A percentile compares a stretch with the other conserved stretches of the same genome.
Evolutionary conservation across 2,888 invertebrate species (phyloP).

Genomic region (Tricholauxania praeusta): DNA sequence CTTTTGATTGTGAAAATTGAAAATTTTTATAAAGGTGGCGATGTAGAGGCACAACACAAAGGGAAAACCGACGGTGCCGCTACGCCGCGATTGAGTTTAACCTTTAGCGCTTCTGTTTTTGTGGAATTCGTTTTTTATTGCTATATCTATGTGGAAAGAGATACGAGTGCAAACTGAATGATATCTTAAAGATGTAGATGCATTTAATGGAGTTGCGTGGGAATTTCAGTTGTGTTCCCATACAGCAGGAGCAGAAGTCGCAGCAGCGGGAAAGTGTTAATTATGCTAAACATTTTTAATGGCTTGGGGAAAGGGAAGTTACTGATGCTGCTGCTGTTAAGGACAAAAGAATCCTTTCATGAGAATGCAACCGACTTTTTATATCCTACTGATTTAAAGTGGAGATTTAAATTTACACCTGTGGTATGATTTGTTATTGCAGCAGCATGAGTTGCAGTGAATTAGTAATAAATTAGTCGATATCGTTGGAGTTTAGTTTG

Average conservation of each 20-base stretch:
- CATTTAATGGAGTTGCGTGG: conserved; percentile 12
- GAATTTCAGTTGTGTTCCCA: background rate
- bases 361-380: no score
- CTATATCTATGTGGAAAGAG: background rate
- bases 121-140: conserved; percentile 11
- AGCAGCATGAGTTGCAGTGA: no score
- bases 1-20: conserved; percentile 47
- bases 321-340: background rate
- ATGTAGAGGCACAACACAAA: no score
- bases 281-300: background rate
- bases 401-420: no score
- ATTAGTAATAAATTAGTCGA: no score
- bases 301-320: background rate
- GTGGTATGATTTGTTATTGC: no score
- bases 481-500: background rate
- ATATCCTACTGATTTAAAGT: no score
- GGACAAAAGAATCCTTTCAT: background rate
- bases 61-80: background rate
- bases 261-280: conserved; percentile 8
- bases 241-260: background rate
- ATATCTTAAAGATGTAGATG: background rate
- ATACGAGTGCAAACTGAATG: background rate
- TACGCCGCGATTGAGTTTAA: background rate
- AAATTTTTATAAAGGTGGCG: conserved; percentile 36
- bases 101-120: background rate